Evolutionary conservation across 1,140 invertebrate species (phyloP).

Genomic region (Cheumatopsyche charites): DNA sequence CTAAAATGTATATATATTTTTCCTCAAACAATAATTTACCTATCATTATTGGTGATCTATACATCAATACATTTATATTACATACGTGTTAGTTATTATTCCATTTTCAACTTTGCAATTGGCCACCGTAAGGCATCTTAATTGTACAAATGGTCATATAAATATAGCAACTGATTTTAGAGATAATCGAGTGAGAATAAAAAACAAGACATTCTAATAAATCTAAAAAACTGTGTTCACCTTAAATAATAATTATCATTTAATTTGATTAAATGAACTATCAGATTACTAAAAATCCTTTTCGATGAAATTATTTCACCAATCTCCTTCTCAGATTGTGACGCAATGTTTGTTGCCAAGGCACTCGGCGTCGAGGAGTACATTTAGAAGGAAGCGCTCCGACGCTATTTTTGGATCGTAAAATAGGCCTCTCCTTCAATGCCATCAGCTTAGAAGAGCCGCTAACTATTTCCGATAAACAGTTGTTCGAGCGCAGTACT

Average conservation of each 20-base stretch:
- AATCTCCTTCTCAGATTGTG: slow-evolving; percentile 43
- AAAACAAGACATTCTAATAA: no score
- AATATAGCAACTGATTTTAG: background rate
- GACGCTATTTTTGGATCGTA: slow-evolving; percentile 42
- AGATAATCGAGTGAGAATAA: no score
- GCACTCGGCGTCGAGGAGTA: slow-evolving; percentile 37
- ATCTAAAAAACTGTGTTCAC: no score
- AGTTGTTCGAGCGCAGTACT: slow-evolving; percentile 39
- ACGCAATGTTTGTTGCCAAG: slow-evolving; percentile 38
- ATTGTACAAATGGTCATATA: slow-evolving; percentile 7
- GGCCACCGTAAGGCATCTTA: slow-evolving; percentile 19
- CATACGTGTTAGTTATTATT: no score
- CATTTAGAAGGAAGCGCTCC: slow-evolving; percentile 21
- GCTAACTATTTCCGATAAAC: background rate
- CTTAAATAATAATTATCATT: no score
- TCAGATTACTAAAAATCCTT: background rate
- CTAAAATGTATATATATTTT: no score
- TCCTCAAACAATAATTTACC: no score
- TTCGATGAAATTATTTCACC: slow-evolving; percentile 32
- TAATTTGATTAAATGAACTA: no score
- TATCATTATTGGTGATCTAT: no score
- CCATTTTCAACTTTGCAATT: background rate
- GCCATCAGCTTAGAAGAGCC: background rate
- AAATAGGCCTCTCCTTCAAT: slow-evolving; percentile 41
- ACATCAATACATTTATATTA: no score